Evolutionary conservation across 2,888 invertebrate genomes (phyloP).

Genomic region (Kryphioiulus occultus): DNA sequence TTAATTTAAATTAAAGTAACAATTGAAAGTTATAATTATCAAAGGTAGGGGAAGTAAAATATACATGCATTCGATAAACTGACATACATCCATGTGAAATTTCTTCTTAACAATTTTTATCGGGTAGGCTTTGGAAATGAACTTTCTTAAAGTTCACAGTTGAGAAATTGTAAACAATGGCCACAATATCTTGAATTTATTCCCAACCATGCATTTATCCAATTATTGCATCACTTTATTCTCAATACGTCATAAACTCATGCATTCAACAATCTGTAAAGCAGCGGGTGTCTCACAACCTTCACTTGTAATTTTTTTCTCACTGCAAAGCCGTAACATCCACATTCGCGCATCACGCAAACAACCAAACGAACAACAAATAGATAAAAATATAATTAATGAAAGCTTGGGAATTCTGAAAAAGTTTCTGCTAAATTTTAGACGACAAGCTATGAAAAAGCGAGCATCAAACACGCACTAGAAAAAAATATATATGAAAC

Average conservation of each 20-base stretch:
- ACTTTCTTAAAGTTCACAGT: no score
- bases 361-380: not conserved
- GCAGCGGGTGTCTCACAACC: not conserved
- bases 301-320: not conserved
- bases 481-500: not conserved
- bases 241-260: not conserved
- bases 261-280: not conserved
- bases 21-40: no score
- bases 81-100: no score
- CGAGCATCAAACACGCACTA: conserved; percentile 14
- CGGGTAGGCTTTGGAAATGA: no score
- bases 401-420: not conserved
- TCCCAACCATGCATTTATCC: not conserved
- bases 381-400: not conserved
- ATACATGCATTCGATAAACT: no score
- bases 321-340: not conserved
- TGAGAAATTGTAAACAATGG: not conserved
- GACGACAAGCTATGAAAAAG: not conserved
- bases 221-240: not conserved
- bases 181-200: not conserved
- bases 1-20: no score
- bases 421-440: not conserved
- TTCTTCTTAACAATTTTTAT: no score
- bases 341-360: conserved; percentile 18
- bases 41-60: no score